Evolutionary conservation across 2,113 vertebrate genomes (phyloP).

Genomic region (Toxotes jaculatrix): DNA sequence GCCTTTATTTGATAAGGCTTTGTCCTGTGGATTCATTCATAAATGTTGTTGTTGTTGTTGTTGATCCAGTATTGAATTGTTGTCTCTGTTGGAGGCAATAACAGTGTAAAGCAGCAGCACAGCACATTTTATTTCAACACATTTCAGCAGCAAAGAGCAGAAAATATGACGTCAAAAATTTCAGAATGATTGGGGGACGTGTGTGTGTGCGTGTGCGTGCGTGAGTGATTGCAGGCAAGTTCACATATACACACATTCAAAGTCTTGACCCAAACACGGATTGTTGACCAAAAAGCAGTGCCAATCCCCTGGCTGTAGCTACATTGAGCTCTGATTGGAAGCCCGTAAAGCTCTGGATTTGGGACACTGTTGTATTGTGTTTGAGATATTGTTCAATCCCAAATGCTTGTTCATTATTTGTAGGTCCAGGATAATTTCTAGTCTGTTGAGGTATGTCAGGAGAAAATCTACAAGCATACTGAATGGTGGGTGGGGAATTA

Average conservation of each 20-base stretch:
- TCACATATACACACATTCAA: not conserved
- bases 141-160: slow-evolving; percentile 8
- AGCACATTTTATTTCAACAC: not conserved
- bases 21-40: not conserved
- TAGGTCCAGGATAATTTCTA: slow-evolving; percentile 22
- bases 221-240: not conserved
- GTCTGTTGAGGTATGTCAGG: slow-evolving; percentile 1
- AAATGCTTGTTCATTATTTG: slow-evolving; percentile 36
- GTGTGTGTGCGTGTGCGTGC: no score
- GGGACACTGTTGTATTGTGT: slow-evolving; percentile 54
- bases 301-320: slow-evolving; percentile 58
- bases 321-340: slow-evolving; percentile 43
- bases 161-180: not conserved
- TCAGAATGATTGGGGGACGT: not conserved
- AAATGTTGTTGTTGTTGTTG: not conserved
- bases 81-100: not conserved
- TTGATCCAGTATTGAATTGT: not conserved
- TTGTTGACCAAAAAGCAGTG: slow-evolving; percentile 40
- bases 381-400: slow-evolving; percentile 38
- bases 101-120: not conserved
- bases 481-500: not conserved
- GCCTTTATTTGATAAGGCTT: not conserved
- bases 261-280: slow-evolving; percentile 38
- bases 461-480: slow-evolving; percentile 11
- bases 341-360: slow-evolving; percentile 68